These are phyloP conservation scores for Sturnus vulgaris DNA, from an alignment of 2,113 vertebrate species.

Conservation along the genomic window DNA sequence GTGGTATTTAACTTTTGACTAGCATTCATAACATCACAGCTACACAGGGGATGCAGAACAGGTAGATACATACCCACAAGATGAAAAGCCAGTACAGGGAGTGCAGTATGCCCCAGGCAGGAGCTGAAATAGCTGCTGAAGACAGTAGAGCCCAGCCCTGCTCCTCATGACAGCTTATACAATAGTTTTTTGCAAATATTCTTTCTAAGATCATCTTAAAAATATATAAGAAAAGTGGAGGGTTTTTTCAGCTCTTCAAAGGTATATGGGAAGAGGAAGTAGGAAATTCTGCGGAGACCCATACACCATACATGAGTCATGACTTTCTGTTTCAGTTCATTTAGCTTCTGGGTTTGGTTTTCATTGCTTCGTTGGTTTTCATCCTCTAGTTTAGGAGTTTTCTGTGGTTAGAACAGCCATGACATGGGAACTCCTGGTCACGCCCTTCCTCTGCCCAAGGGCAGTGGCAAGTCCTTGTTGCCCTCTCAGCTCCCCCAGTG, in stretches of 20 bases:
- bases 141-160: not conserved
- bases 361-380: not conserved
- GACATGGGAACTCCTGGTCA: not conserved
- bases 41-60: not conserved
- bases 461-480: not conserved
- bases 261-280: not conserved
- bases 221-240: not conserved
- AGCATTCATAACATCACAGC: not conserved
- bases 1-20: not conserved
- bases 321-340: conserved; percentile 13
- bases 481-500: not conserved
- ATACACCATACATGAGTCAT: not conserved
- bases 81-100: not conserved
- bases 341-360: not conserved
- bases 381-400: not conserved
- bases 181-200: not conserved
- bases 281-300: not conserved
- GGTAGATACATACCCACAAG: not conserved
- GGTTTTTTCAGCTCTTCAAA: not conserved
- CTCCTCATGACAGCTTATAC: not conserved
- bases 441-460: not conserved
- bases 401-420: not conserved
- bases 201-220: not conserved
- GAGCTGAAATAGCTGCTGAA: not conserved
- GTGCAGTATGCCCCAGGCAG: not conserved